These are phyloP conservation scores for Fratercula arctica DNA, from an alignment of 2,797 vertebrate species.

Conservation along the genomic window DNA sequence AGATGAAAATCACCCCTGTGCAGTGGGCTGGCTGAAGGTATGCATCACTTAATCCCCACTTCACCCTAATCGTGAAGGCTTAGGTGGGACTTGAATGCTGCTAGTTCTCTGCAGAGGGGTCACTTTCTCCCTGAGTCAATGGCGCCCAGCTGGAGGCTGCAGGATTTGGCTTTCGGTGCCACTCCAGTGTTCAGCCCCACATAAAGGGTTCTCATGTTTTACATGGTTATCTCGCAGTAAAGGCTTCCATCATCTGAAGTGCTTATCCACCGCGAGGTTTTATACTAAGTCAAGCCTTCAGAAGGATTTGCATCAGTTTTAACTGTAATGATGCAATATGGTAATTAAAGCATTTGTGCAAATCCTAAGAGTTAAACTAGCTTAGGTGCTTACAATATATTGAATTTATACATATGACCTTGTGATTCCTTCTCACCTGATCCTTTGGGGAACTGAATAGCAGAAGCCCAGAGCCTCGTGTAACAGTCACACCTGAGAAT, in stretches of 20 bases:
- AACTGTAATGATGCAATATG: background rate
- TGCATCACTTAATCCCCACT: slow-evolving; percentile 60
- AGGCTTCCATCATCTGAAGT: background rate
- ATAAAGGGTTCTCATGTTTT: background rate
- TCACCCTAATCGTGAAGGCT: slow-evolving; percentile 55
- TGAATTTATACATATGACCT: background rate
- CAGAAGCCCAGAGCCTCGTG: background rate
- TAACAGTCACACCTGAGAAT: background rate
- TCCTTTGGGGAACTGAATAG: background rate
- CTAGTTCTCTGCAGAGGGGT: slow-evolving; percentile 69
- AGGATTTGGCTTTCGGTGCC: background rate
- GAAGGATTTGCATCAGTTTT: background rate
- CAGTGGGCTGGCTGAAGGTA: slow-evolving; percentile 71
- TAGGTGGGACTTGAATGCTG: slow-evolving; percentile 52
- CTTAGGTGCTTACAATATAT: background rate
- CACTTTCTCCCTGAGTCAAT: slow-evolving; percentile 51
- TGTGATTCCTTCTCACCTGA: background rate
- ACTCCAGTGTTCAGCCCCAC: background rate
- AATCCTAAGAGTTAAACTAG: background rate
- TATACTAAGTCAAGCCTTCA: background rate
- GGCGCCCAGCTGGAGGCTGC: background rate
- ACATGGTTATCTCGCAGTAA: background rate
- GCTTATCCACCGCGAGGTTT: background rate
- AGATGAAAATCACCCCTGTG: slow-evolving; percentile 73
- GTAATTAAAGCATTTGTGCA: background rate